These are phyloP conservation scores for Muraenolepis orangiensis DNA, from an alignment of 2,797 vertebrate genomes.

Conservation along the genomic window DNA sequence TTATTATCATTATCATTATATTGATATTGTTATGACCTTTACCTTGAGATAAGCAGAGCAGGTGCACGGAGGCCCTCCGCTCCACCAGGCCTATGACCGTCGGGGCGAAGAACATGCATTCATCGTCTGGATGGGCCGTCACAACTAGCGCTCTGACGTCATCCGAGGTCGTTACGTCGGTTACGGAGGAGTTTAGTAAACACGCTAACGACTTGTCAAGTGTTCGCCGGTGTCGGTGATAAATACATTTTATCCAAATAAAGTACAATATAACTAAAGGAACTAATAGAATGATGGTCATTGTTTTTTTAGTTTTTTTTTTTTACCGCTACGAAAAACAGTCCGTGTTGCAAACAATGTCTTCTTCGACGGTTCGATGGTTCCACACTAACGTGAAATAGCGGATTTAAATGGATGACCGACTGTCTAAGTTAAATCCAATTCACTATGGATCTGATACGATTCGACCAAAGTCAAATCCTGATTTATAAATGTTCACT, in stretches of 20 bases:
- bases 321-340: slow-evolving; percentile 58
- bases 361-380: slow-evolving; percentile 1
- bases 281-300: slow-evolving; percentile 48
- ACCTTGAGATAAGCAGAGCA: slow-evolving; percentile 94
- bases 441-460: background rate
- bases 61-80: slow-evolving; percentile 62
- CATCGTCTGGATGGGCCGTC: slow-evolving; percentile 95
- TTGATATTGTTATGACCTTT: slow-evolving; percentile 31
- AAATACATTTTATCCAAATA: slow-evolving; percentile 60
- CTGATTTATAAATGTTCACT: background rate
- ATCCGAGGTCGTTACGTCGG: background rate
- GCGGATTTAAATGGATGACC: background rate
- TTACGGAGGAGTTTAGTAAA: slow-evolving; percentile 7
- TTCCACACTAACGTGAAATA: slow-evolving; percentile 44
- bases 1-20: background rate
- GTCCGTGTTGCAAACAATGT: slow-evolving; percentile 61
- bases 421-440: background rate
- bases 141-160: slow-evolving; percentile 64
- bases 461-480: background rate
- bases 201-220: slow-evolving; percentile 36
- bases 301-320: too few species aligned
- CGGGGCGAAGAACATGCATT: slow-evolving; percentile 95
- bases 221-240: slow-evolving; percentile 31
- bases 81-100: slow-evolving; percentile 76
- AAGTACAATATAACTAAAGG: slow-evolving; percentile 48